Base-by-base conservation (phyloP, 2,888 invertebrate genomes). In the Nysson spinosus region DNA sequence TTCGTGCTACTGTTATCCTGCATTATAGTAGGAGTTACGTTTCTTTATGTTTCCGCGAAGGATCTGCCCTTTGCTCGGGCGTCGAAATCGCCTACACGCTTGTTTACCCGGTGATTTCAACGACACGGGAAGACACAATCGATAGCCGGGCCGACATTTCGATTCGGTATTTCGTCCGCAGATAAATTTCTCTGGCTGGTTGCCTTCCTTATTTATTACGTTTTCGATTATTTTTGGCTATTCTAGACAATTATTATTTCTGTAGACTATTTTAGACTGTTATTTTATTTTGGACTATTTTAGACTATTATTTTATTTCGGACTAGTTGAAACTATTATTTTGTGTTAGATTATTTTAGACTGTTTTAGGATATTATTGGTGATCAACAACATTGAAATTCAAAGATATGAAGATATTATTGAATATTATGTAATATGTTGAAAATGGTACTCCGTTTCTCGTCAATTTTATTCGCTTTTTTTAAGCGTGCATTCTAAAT, bases 11-110 rank as follows among this genome's bases (percentile, higher is more conserved):
- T 37, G 46, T 14, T 28, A 9, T 16, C 30, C 44, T 12, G n/a
- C 14, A 28, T 40, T 35, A 42, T 40, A 11, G 32, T 19, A 30
- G 7, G 19, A 12, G 40, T 28, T 39, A 37, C 34, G 26, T 52
- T 47, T 69, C 50, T 75, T 71, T 37, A 50, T 46, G 43, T 54
- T 46, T 24, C 49, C 11, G 57, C 39, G 35, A 68, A 61, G 35
- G 57, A 63, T 40, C 55, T 11, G 44, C 55, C 35, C 49, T 58
- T 75, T 60, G 69, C 67, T 69, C 82, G 64, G 77, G 83, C 84
- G 73, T 84, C 83, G 84, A 84, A 83, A 79, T 84, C 84, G 80
- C 84, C 72, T 65, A 75, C 74, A 35, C 51, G 37, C 61, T 64
- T 67, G 67, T 67, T 61, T 66, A 64, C 68, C 50, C 61, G 74